Evolutionary conservation across 2,888 invertebrate genomes (phyloP).

Genomic region (Pegoplata infirma): DNA sequence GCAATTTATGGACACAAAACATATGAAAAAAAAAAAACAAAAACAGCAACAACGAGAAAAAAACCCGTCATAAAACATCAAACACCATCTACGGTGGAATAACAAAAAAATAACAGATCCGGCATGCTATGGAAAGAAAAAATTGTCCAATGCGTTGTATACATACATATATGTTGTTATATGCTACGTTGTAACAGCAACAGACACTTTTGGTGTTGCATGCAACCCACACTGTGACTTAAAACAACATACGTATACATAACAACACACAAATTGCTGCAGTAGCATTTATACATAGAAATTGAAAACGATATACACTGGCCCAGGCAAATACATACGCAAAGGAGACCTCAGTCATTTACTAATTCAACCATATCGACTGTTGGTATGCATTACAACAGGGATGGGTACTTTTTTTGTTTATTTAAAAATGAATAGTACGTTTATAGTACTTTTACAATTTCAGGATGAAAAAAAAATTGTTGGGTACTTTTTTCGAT

Average conservation of each 20-base stretch:
- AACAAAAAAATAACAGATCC: too few species aligned
- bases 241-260: not conserved
- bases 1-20: slow-evolving; percentile 58
- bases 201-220: slow-evolving; percentile 18
- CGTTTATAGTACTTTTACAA: too few species aligned
- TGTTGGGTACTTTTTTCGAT: too few species aligned
- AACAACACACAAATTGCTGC: not conserved
- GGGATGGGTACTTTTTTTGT: too few species aligned
- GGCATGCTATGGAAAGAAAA: not conserved
- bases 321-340: not conserved
- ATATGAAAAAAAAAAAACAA: slow-evolving; percentile 2
- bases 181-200: not conserved
- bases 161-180: not conserved
- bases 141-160: not conserved
- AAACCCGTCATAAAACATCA: slow-evolving; percentile 25
- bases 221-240: slow-evolving; percentile 9
- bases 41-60: not conserved
- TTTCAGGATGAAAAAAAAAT: too few species aligned
- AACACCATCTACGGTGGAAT: not conserved
- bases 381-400: too few species aligned
- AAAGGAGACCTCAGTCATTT: not conserved
- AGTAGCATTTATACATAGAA: not conserved
- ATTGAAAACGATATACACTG: not conserved
- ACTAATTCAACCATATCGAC: slow-evolving; percentile 16
- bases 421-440: too few species aligned